Percentiles rank a stretch among this genome's conserved stretches.
phyloP scores from a whole-genome alignment of 2,888 invertebrate species.

The Mythimna albipuncta region DNA sequence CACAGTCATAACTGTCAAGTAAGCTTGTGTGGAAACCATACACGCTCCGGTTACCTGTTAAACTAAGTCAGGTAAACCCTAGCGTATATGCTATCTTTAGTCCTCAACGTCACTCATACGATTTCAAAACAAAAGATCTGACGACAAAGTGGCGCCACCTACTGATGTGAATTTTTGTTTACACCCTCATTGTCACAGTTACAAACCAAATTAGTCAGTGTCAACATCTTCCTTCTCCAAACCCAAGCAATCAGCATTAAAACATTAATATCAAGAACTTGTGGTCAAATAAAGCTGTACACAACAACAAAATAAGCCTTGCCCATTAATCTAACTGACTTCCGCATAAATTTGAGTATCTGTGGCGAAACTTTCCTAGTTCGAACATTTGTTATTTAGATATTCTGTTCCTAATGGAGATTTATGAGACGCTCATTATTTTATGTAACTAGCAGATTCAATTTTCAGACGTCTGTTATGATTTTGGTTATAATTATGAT shows the following conservation, averaged over 20 bases:
- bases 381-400: conserved; percentile 63
- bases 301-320: conserved; percentile 50
- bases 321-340: conserved; percentile 57
- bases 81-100: too few species aligned
- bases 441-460: conserved; percentile 47
- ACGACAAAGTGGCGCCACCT: too few species aligned
- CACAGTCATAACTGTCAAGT: too few species aligned
- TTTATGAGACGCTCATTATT: conserved; percentile 58
- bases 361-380: conserved; percentile 59
- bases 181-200: too few species aligned
- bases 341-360: conserved; percentile 59
- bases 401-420: conserved; percentile 59
- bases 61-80: too few species aligned
- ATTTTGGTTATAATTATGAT: conserved; percentile 23
- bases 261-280: conserved; percentile 26
- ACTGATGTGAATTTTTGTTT: too few species aligned
- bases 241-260: conserved; percentile 9
- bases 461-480: conserved; percentile 29
- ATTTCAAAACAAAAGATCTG: too few species aligned
- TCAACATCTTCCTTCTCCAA: neutral
- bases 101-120: too few species aligned
- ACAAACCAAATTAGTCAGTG: neutral
- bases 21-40: too few species aligned
- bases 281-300: conserved; percentile 44
- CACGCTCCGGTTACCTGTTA: too few species aligned